Evolutionary conservation across 2,113 vertebrate genomes (phyloP), one percentile per base, ranked within the genome.

Genomic region (Ploceus nigricollis): DNA sequence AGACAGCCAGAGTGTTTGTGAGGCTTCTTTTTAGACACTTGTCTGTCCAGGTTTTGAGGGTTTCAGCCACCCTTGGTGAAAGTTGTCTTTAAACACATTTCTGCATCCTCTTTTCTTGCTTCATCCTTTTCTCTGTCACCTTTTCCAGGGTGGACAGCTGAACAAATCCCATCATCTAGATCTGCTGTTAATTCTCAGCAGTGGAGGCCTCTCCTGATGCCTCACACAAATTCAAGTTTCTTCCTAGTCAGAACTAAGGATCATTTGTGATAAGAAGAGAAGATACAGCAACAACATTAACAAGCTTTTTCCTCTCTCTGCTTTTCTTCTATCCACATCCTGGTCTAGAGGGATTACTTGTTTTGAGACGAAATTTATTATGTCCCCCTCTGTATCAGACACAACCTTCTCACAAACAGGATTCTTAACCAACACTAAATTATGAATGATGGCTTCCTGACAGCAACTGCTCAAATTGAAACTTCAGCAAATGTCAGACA

Each of bases 401-500:
- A 37, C 14, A 60, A 57, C 53, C 73, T 91, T 92, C 91, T 71
- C 53, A 57, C 37, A 84, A 79, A 30, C 48, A 87, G 48, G 45
- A 33, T 60, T 58, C 48, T 65, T 57, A 79, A 89, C 57, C 57
- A 85, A 45, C 28, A 35, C 40, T 87, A 37, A 79, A 91, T 94
- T 72, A 87, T 72, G 66, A 95, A 84, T 72, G 61, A 87, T 57
- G 50, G 4, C 48, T 82, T 89, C 57, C 61, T 84, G 93, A 71
- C 53, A 84, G 83, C 69, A 81, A 23, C 40, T 50, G 53, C 75
- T 93, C 53, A 37, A 53, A 76, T 35, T 1, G 11, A 91, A 95
- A 87, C 45, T 53, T 82, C 89, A 87, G 69, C 70, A 69, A 65
- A 87, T 69, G 61, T 79, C 81, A 95, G 77, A 65, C 65, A 56